Evolutionary conservation across 1,140 invertebrate species (phyloP), one percentile per base, ranked within the genome.

Genomic region (Trypoxylus dichotomus): DNA sequence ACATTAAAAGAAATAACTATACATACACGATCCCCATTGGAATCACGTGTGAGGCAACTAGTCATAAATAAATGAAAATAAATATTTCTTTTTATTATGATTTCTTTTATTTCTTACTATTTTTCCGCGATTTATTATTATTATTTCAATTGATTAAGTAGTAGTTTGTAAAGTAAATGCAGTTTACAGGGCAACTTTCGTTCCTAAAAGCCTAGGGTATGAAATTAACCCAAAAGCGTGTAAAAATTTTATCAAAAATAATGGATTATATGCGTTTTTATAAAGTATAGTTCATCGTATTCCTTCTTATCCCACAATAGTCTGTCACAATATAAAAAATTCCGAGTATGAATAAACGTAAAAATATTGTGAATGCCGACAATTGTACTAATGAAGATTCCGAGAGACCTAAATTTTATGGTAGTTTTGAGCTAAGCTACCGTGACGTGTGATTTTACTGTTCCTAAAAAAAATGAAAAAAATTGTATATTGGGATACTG

Each of bases 1-100:
- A 76, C 74, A 37, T 47, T 75, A 37, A 37, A 37, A 37, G 10
- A 37, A 37, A 37, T 24, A 25, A 75, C 19, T 42, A 74, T 68
- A 68, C 15, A 74, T 82, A 83, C 82, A 84, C 82, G 80, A 80
- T 83, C 79, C 81, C 79, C 77, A 78, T 79, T 80, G 83, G 82
- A 84, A 82, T 78, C 43, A 54, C 43, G 85, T 86, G 85, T 86
- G 83, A 83, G 82, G 85, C 84, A 86, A 86, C 85, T 86, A 86
- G 85, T 86, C 85, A 86, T 79, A 83, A 81, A 80, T 80, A 75
- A 80, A 76, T 75, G 81, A n/a, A 54, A 54, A 54, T 54, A 54
- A 54, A 80, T 81, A 80, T 80, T 82, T 81, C 81, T 75, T 84
- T 82, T 79, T 79, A 79, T 84, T 82, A 71, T 47, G 77, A 79